Base-by-base conservation (phyloP, 2,113 vertebrate species). In the Acrocephalus arundinaceus region DNA sequence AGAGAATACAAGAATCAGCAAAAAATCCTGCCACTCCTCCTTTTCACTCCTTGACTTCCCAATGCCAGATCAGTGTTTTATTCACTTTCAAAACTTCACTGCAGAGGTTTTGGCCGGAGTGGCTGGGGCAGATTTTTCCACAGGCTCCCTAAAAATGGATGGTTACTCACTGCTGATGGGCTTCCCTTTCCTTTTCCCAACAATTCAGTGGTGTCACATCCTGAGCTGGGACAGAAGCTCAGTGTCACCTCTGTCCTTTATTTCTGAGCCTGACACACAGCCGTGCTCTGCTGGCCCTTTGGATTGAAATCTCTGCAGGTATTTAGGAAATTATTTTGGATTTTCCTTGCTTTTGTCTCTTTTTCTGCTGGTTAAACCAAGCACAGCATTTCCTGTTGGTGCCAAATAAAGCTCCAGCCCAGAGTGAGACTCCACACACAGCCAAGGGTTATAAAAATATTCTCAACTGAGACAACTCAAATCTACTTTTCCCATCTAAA, bases 151-250 rank as follows among this genome's bases (percentile, higher is more conserved):
- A 41, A 58, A 76, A 86, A 13, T 3, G 30, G 63, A 27, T 1
- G 10, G 37, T 95, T 95, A 70, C 89, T 95, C 95, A 77, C 13
- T 59, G 70, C 58, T 51, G 43, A 90, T 93, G 93, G 61, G 89
- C 67, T 97, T 96, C 96, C 96, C 82, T 67, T 97, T 97, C 95
- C 95, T 96, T 5, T 77, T n/a, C 17, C 83, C 87, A 90, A 59
- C 94, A 96, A 90, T 84, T 67, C 94, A 11, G 7, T 7, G 35
- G 19, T 91, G 94, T 97, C 95, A 96, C 21, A 93, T 96, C 96
- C 96, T 95, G 95, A 73, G 1, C 59, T 2, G 5, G 3, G 46
- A 46, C 0, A 35, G 87, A 85, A 96, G 65, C 5, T 11, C 19
- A 9, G 79, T n/a, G 94, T 91, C 93, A 94, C 90, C 82, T 85